These are phyloP conservation scores for Struthio camelus DNA, from an alignment of 2,113 vertebrate genomes.

Conservation along the genomic window DNA sequence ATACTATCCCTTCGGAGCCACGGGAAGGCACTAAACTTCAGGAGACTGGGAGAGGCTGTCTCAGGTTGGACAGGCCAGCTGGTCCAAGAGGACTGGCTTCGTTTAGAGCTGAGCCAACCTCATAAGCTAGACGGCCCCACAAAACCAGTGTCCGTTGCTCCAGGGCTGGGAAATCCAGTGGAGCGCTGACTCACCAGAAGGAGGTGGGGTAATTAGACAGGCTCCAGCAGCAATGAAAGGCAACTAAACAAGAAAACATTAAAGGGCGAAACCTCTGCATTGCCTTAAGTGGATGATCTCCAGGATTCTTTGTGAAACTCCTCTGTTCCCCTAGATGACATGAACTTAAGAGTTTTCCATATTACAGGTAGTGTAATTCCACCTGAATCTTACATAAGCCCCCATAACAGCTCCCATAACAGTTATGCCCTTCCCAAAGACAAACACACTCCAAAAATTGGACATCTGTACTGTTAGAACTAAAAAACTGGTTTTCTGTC, in stretches of 20 bases:
- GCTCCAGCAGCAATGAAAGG: conserved; percentile 21
- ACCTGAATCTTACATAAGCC: neutral
- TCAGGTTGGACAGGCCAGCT: conserved; percentile 21
- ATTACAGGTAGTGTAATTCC: neutral
- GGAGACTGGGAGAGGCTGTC: conserved; percentile 27
- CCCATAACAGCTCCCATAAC: neutral
- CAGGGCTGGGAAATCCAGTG: conserved; percentile 55
- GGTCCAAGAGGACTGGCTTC: conserved; percentile 34
- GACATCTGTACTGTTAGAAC: neutral
- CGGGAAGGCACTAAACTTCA: neutral
- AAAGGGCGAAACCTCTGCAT: conserved; percentile 20
- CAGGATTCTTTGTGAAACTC: conserved; percentile 12
- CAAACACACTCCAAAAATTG: neutral
- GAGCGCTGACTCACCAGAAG: conserved; percentile 41
- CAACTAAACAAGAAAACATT: conserved; percentile 35
- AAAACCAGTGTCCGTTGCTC: neutral
- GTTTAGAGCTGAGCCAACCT: conserved; percentile 56
- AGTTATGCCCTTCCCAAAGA: neutral
- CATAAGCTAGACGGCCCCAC: conserved; percentile 48
- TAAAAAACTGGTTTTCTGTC: neutral
- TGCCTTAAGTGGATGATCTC: conserved; percentile 48
- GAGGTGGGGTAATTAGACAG: conserved; percentile 37
- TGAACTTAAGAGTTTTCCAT: neutral
- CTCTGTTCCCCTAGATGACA: neutral
- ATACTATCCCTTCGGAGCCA: neutral